Evolutionary conservation across 1,140 invertebrate genomes (phyloP).

Genomic region (Wasmannia auropunctata): DNA sequence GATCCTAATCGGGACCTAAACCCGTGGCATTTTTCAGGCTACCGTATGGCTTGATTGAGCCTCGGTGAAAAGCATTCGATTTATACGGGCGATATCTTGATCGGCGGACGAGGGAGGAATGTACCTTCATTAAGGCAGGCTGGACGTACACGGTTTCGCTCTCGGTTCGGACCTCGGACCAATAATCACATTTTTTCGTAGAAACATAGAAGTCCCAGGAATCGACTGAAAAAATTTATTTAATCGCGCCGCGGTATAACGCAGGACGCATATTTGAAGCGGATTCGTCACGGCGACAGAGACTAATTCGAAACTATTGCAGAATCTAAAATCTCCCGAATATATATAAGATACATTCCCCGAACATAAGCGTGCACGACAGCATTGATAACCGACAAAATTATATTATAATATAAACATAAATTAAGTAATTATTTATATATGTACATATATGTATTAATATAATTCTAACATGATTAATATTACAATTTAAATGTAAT

Average conservation of each 20-base stretch:
- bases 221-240: conserved; percentile 67
- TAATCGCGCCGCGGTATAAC: conserved; percentile 54
- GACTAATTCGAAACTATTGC: background rate
- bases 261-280: conserved; percentile 33
- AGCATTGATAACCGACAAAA: background rate
- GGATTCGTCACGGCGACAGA: background rate
- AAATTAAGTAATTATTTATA: background rate
- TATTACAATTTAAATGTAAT: background rate
- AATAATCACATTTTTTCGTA: conserved; percentile 75
- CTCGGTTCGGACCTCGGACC: conserved; percentile 64
- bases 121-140: conserved; percentile 74
- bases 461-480: background rate
- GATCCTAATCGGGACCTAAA: conserved; percentile 69
- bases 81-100: conserved; percentile 75
- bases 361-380: background rate
- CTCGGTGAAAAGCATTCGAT: conserved; percentile 75
- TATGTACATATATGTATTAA: background rate
- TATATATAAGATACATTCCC: background rate
- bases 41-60: conserved; percentile 74
- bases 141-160: conserved; percentile 75
- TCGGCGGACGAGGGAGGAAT: conserved; percentile 72
- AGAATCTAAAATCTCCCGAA: no score
- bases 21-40: conserved; percentile 70
- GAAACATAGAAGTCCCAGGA: conserved; percentile 43
- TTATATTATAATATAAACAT: background rate